Evolutionary conservation across 2,888 invertebrate genomes (phyloP).

Genomic region (Rhingia campestris): DNA sequence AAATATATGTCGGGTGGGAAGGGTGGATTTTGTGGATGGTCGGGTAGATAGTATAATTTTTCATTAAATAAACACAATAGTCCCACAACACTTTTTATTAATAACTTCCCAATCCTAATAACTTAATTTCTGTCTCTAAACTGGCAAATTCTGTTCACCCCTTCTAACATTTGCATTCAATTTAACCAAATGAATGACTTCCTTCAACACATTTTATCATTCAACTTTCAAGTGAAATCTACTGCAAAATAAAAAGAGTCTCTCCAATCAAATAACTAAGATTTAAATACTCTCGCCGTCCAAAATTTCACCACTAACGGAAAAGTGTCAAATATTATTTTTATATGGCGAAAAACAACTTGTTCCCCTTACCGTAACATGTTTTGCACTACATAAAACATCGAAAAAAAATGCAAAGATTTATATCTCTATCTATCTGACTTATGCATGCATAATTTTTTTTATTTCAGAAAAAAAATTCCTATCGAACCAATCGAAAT

Average conservation of each 20-base stretch:
- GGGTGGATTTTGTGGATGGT: too few species aligned
- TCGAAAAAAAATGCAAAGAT: constrained; percentile 33
- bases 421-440: constrained; percentile 24
- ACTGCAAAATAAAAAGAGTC: neutral
- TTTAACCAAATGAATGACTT: neutral
- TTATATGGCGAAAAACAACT: constrained; percentile 8
- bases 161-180: neutral
- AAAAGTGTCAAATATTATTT: constrained; percentile 17
- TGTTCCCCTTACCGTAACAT: constrained; percentile 19
- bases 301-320: constrained; percentile 37
- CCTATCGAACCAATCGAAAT: constrained; percentile 42
- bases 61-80: too few species aligned
- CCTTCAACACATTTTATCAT: neutral
- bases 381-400: constrained; percentile 38
- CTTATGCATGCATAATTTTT: constrained; percentile 8
- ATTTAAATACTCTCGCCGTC: constrained; percentile 4
- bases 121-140: too few species aligned
- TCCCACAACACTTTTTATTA: too few species aligned
- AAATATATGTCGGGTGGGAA: too few species aligned
- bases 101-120: too few species aligned
- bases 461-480: constrained; percentile 1
- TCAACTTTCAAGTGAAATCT: neutral
- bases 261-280: neutral
- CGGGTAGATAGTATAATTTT: too few species aligned
- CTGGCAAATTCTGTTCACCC: neutral